Conservation (phyloP, 2,113 vertebrate genomes). For the Neogobius melanostomus region DNA sequence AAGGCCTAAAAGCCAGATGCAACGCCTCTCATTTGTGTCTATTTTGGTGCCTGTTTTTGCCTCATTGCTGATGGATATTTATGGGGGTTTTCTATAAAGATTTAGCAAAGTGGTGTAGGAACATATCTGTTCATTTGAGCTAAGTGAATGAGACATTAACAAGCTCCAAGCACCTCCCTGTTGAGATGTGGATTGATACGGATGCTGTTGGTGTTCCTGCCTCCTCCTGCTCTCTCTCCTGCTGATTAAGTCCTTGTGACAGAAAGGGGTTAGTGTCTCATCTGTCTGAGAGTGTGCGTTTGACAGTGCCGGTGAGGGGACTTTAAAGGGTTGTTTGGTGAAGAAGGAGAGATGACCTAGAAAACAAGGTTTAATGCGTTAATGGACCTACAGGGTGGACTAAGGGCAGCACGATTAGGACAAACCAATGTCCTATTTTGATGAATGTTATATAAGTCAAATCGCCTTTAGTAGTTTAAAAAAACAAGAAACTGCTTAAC, state of each 20-base stretch:
- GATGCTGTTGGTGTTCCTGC: conserved; percentile 23
- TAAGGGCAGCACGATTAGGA: conserved; percentile 39
- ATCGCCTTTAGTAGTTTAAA: conserved; percentile 9
- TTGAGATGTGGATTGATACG: conserved; percentile 35
- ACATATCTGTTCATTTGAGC: neutral
- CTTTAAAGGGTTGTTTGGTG: conserved; percentile 48
- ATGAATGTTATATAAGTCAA: conserved; percentile 28
- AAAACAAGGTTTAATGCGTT: conserved; percentile 63
- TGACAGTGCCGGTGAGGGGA: conserved; percentile 12
- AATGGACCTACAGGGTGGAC: conserved; percentile 67
- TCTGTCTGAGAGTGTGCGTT: conserved; percentile 38
- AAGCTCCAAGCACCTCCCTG: conserved; percentile 25
- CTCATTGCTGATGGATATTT: neutral
- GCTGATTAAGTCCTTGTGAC: conserved; percentile 66
- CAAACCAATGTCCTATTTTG: conserved; percentile 28
- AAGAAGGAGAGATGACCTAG: conserved; percentile 66
- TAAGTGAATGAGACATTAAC: conserved; percentile 25
- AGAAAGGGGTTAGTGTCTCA: conserved; percentile 70
- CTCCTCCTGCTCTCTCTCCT: conserved; percentile 19
- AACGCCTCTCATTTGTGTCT: neutral
- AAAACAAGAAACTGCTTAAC: neutral
- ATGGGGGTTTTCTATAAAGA: neutral
- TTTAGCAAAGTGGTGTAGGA: neutral
- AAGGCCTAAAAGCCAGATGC: neutral
- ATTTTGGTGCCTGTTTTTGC: neutral